These are phyloP conservation scores for Orchesella cincta DNA, from an alignment of 1,140 invertebrate genomes.

Conservation along the genomic window DNA sequence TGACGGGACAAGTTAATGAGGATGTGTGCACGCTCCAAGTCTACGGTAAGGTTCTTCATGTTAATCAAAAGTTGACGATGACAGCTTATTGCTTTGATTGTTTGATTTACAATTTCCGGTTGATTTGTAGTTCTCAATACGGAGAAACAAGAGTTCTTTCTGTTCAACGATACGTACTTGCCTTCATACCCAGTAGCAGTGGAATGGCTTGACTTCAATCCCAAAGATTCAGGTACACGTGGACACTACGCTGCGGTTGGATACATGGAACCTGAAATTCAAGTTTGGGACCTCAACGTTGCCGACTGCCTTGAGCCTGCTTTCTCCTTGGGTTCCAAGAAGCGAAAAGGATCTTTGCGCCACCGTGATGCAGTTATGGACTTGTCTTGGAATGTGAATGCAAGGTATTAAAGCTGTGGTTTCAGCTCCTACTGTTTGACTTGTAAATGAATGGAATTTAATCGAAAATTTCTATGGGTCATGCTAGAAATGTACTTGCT, in stretches of 20 bases:
- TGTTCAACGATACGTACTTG: conserved; percentile 88
- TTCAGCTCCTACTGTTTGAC: no score
- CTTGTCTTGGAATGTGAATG: conserved; percentile 84
- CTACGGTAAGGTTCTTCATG: conserved; percentile 65
- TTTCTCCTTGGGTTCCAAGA: conserved; percentile 74
- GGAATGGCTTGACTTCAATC: conserved; percentile 88
- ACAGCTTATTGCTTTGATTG: not conserved
- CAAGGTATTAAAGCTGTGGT: conserved; percentile 56
- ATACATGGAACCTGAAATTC: conserved; percentile 88
- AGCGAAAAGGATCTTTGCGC: conserved; percentile 74
- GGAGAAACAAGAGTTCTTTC: conserved; percentile 81
- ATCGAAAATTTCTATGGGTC: conserved; percentile 39
- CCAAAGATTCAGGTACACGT: conserved; percentile 56
- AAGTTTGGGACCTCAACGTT: conserved; percentile 93
- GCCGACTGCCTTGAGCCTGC: conserved; percentile 85
- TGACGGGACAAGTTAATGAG: conserved; percentile 82
- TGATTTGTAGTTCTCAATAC: conserved; percentile 81
- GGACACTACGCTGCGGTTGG: conserved; percentile 76
- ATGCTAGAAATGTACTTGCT: conserved; percentile 76
- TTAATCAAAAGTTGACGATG: not conserved
- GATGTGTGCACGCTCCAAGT: conserved; percentile 84
- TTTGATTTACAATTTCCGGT: conserved; percentile 18
- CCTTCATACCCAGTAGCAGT: conserved; percentile 85
- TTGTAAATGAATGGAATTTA: no score
- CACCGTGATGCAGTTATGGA: conserved; percentile 90